These are phyloP conservation scores for Anolis carolinensis DNA, from an alignment of 2,113 vertebrate genomes.

Conservation along the genomic window DNA sequence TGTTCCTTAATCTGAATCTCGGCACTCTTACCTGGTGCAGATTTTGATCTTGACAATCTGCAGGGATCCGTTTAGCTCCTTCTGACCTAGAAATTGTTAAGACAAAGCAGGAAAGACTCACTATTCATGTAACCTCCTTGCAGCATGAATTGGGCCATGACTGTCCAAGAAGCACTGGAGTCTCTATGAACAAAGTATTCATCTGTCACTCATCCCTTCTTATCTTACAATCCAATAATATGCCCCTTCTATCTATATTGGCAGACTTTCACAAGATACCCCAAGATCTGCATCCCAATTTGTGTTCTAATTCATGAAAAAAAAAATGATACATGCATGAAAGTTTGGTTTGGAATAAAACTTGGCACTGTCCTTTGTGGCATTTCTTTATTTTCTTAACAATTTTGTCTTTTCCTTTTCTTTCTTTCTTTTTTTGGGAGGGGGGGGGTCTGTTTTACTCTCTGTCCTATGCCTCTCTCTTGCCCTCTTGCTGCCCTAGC, in stretches of 20 bases:
- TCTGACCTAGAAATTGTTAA: conserved; percentile 57
- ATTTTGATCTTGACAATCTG: conserved; percentile 63
- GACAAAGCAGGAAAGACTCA: background rate
- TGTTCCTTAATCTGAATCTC: background rate
- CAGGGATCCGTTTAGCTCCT: conserved; percentile 33
- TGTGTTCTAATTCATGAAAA: background rate
- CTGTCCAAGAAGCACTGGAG: background rate
- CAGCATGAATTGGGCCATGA: background rate
- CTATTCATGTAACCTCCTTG: background rate
- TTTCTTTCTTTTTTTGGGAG: background rate
- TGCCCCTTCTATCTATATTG: background rate
- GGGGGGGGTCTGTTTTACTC: background rate
- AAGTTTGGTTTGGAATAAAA: background rate
- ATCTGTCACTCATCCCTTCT: background rate
- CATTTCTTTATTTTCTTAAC: background rate
- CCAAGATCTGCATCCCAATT: background rate
- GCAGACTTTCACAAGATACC: background rate
- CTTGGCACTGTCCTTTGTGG: background rate
- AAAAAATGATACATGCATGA: background rate
- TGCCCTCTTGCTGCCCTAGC: background rate
- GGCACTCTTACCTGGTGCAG: conserved; percentile 68
- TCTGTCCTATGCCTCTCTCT: background rate
- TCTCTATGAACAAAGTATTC: background rate
- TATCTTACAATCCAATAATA: too few relatives aligned
- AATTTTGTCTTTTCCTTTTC: background rate